phyloP scores from a whole-genome alignment of 2,113 vertebrate species.

The Antigone vipio region DNA sequence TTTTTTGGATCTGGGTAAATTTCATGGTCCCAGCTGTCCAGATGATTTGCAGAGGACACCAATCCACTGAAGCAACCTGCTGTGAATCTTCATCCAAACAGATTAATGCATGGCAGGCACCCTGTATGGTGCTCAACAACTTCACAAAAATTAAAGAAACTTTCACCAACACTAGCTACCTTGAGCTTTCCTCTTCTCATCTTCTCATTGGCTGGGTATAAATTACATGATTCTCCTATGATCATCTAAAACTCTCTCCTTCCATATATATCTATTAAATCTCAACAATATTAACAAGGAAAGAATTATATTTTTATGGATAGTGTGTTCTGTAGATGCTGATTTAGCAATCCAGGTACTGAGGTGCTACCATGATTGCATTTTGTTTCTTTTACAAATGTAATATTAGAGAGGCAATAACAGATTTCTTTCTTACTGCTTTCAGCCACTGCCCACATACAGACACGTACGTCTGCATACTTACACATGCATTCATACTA shows the following conservation, averaged over 20 bases:
- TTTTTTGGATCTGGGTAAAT: constrained; percentile 84
- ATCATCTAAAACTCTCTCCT: neutral
- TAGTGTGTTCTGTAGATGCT: neutral
- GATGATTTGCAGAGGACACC: constrained; percentile 90
- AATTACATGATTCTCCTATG: neutral
- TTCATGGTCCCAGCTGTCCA: constrained; percentile 90
- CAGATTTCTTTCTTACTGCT: neutral
- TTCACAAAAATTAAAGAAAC: constrained; percentile 62
- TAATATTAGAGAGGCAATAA: neutral
- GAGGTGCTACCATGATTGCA: neutral
- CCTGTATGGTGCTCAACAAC: constrained; percentile 56
- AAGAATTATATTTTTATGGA: neutral
- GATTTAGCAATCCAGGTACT: neutral
- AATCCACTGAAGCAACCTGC: constrained; percentile 80
- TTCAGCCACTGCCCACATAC: neutral
- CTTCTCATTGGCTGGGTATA: constrained; percentile 32
- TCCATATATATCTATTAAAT: neutral
- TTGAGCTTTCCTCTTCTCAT: constrained; percentile 33
- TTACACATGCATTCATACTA: neutral
- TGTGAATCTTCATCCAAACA: constrained; percentile 83
- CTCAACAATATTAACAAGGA: neutral
- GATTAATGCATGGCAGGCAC: constrained; percentile 83
- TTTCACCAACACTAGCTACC: neutral
- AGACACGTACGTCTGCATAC: rapidly evolving
- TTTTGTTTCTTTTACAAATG: neutral